A percentile compares a stretch with the other conserved stretches of the same genome.
Conservation (phyloP, 2,113 vertebrate species). For the Sinocyclocheilus anshuiensis region DNA sequence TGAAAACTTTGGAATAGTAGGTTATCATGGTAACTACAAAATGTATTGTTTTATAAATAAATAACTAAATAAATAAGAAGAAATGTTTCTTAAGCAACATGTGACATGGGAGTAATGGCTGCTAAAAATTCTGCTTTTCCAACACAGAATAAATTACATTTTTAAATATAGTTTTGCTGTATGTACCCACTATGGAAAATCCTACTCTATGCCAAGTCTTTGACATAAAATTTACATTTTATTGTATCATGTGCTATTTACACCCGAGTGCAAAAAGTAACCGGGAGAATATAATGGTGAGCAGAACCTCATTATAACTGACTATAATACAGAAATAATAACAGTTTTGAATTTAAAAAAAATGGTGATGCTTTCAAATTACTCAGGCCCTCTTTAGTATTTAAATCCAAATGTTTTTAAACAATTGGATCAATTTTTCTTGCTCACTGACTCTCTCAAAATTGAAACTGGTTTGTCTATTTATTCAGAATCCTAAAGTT, state of each 20-base stretch:
- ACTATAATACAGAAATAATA: neutral
- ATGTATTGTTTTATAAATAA: neutral
- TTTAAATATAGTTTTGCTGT: neutral
- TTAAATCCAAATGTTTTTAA: slow-evolving; percentile 10
- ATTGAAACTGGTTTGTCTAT: neutral
- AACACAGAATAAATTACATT: neutral
- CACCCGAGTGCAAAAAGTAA: neutral
- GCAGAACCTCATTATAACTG: neutral
- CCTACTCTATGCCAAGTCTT: neutral
- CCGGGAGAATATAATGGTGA: neutral
- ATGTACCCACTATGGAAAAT: neutral
- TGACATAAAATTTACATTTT: neutral
- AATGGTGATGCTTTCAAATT: neutral
- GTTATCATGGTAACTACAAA: neutral
- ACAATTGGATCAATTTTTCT: neutral
- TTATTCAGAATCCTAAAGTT: neutral
- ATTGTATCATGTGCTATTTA: neutral
- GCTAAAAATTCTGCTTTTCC: neutral
- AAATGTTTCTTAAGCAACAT: neutral
- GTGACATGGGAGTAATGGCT: neutral
- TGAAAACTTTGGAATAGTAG: no score
- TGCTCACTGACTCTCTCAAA: neutral
- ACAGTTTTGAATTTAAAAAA: neutral
- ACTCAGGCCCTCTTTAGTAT: slow-evolving; percentile 21
- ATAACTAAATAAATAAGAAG: neutral